Conservation (phyloP, 2,113 vertebrate genomes). For the Pachycephala philippinensis region DNA sequence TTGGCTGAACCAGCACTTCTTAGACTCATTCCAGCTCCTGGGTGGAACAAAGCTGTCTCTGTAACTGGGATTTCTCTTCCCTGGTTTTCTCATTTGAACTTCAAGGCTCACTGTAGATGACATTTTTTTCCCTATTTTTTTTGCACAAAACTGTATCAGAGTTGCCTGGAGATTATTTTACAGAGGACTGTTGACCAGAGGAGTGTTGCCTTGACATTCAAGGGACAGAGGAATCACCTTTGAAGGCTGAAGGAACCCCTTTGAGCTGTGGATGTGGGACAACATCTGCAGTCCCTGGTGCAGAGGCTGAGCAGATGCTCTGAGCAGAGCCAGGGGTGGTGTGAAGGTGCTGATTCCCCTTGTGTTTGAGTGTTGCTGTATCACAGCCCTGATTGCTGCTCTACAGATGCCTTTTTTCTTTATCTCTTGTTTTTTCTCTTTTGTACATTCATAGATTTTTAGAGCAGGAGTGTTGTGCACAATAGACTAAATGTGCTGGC, state of each 20-base stretch:
- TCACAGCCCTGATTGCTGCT: neutral
- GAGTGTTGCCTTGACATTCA: neutral
- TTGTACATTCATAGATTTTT: neutral
- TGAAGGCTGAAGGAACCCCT: neutral
- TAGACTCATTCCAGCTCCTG: neutral
- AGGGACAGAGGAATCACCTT: neutral
- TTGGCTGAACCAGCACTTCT: neutral
- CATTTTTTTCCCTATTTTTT: fast-evolving
- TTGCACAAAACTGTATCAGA: neutral
- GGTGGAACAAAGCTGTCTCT: neutral
- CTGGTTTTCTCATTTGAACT: neutral
- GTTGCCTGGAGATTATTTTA: neutral
- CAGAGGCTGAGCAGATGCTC: neutral
- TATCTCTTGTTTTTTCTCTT: neutral
- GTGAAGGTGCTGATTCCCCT: neutral
- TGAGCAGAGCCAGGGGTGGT: neutral
- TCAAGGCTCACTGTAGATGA: neutral
- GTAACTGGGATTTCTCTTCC: neutral
- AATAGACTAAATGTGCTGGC: neutral
- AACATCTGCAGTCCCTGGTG: fast-evolving
- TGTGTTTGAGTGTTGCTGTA: neutral
- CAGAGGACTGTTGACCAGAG: neutral
- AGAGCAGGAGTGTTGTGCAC: neutral
- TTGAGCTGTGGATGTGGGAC: neutral
- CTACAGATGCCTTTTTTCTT: neutral